phyloP scores from a whole-genome alignment of 2,888 invertebrate species.

The Agrilus biguttatus region DNA sequence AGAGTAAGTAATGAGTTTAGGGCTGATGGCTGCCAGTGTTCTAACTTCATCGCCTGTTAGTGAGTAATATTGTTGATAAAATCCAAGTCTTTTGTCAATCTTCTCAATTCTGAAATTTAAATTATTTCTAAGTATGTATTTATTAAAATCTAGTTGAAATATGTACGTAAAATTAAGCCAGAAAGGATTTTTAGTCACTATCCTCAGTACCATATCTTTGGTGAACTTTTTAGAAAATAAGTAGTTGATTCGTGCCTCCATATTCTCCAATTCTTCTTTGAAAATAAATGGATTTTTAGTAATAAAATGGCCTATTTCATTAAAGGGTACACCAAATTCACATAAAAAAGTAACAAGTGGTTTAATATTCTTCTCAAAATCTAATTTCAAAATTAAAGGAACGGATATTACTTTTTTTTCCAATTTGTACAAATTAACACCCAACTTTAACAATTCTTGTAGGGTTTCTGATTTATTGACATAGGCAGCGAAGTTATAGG shows the following conservation, averaged over 20 bases:
- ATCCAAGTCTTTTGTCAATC: constrained; percentile 73
- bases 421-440: constrained; percentile 65
- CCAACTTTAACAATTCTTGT: constrained; percentile 62
- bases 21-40: constrained; percentile 45
- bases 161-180: constrained; percentile 59
- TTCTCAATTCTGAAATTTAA: constrained; percentile 44
- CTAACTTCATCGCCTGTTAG: constrained; percentile 64
- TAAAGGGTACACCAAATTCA: constrained; percentile 52
- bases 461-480: constrained; percentile 64
- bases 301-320: constrained; percentile 52
- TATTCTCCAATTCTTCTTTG: constrained; percentile 53
- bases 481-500: constrained; percentile 78
- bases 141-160: constrained; percentile 8
- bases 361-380: constrained; percentile 64
- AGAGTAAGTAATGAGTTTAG: constrained; percentile 57
- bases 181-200: constrained; percentile 55
- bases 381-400: constrained; percentile 50
- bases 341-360: constrained; percentile 55
- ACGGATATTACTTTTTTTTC: constrained; percentile 50
- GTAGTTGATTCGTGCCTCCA: constrained; percentile 70
- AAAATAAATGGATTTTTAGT: constrained; percentile 75
- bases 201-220: constrained; percentile 46
- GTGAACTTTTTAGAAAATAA: constrained; percentile 67
- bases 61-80: constrained; percentile 63
- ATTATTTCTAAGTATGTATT: neutral